Percentiles rank a stretch among this genome's conserved stretches.
These are phyloP conservation scores for Echinops telfairi DNA, from an alignment of 2,113 vertebrate genomes.

Conservation along the genomic window DNA sequence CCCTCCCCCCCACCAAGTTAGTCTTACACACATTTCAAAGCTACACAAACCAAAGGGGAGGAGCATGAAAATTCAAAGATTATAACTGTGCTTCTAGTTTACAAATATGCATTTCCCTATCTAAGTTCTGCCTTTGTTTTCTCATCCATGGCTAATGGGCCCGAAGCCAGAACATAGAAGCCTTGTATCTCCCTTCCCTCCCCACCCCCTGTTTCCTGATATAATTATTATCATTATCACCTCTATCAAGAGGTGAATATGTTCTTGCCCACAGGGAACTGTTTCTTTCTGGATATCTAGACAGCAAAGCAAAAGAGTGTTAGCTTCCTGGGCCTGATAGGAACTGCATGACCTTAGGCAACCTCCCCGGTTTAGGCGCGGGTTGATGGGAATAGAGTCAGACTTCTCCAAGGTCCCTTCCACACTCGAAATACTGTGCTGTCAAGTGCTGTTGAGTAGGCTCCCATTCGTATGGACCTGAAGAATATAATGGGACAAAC, in stretches of 20 bases:
- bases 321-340: not conserved
- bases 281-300: not conserved
- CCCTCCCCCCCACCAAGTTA: slow-evolving; percentile 27
- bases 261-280: not conserved
- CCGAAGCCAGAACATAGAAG: not conserved
- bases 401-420: not conserved
- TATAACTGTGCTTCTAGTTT: not conserved
- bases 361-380: not conserved
- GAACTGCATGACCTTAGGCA: not conserved
- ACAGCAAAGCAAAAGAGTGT: not conserved
- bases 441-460: not conserved
- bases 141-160: not conserved
- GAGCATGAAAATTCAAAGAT: not conserved
- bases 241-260: not conserved
- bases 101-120: slow-evolving; percentile 26
- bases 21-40: slow-evolving; percentile 61
- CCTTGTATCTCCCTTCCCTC: not conserved
- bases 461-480: not conserved
- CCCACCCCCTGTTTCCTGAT: not conserved
- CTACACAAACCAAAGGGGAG: slow-evolving; percentile 19
- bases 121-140: slow-evolving; percentile 38
- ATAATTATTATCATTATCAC: slow-evolving; percentile 19
- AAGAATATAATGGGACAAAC: not conserved
- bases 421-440: not conserved
- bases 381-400: slow-evolving; percentile 36